A percentile compares a stretch with the other conserved stretches of the same genome.
Evolutionary conservation across 2,113 vertebrate species (phyloP).

Genomic region (Podocnemis expansa): DNA sequence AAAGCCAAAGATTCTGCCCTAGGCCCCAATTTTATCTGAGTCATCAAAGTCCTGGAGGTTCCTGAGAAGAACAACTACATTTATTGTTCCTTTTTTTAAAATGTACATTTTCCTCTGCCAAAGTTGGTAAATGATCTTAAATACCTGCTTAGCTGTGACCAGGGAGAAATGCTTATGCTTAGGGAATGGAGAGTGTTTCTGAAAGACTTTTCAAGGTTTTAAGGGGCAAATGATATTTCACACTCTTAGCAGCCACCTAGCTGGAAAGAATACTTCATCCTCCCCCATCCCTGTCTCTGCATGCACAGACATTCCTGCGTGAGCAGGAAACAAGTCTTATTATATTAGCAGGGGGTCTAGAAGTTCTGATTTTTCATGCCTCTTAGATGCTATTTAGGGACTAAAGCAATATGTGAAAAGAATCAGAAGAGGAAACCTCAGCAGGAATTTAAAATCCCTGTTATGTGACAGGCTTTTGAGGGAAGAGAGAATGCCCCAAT

Average conservation of each 20-base stretch:
- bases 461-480: neutral
- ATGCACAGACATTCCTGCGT: neutral
- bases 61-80: conserved; percentile 32
- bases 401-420: neutral
- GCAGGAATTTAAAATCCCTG: neutral
- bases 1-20: neutral
- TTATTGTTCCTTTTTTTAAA: conserved; percentile 31
- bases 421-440: conserved; percentile 4
- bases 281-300: neutral
- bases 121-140: neutral
- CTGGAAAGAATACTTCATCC: conserved; percentile 23
- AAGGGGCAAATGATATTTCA: conserved; percentile 7
- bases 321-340: conserved; percentile 55
- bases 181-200: conserved; percentile 21
- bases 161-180: conserved; percentile 44
- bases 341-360: conserved; percentile 50
- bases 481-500: neutral
- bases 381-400: conserved; percentile 20
- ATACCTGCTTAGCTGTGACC: conserved; percentile 23
- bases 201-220: conserved; percentile 44
- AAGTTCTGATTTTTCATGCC: conserved; percentile 46
- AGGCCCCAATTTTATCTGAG: neutral
- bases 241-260: conserved; percentile 10
- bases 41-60: neutral
- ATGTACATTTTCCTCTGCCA: neutral